Evolutionary conservation across 2,797 vertebrate genomes (phyloP).

Genomic region (Lepus townsendii): DNA sequence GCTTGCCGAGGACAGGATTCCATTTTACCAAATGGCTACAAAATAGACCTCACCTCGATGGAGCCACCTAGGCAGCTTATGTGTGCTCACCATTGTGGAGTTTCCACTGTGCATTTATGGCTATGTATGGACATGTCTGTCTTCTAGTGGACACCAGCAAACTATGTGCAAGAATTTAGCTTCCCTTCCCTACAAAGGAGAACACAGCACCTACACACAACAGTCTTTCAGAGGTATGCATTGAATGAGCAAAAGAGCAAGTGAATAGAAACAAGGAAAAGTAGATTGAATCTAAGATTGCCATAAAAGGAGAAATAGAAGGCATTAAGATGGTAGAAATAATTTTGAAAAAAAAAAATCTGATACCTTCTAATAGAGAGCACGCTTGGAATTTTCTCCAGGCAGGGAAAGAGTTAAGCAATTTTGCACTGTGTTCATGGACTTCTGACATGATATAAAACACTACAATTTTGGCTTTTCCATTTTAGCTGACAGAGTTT

Average conservation of each 20-base stretch:
- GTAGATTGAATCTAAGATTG: neutral
- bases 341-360: neutral
- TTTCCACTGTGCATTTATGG: neutral
- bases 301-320: neutral
- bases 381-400: neutral
- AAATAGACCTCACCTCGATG: no score
- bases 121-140: neutral
- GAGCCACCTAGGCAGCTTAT: neutral
- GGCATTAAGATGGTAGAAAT: neutral
- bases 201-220: neutral
- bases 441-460: conserved; percentile 88
- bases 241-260: neutral
- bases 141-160: conserved; percentile 3
- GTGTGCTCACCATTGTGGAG: neutral
- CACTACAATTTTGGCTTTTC: conserved; percentile 88
- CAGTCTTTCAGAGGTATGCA: neutral
- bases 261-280: neutral
- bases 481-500: conserved; percentile 88
- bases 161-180: neutral
- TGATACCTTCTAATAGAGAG: neutral
- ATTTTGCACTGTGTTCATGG: conserved; percentile 80
- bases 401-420: conserved; percentile 87
- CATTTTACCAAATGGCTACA: neutral
- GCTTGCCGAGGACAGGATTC: neutral
- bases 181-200: neutral